Evolutionary conservation across 2,797 vertebrate genomes (phyloP).

Genomic region (Oreochromis grahami): DNA sequence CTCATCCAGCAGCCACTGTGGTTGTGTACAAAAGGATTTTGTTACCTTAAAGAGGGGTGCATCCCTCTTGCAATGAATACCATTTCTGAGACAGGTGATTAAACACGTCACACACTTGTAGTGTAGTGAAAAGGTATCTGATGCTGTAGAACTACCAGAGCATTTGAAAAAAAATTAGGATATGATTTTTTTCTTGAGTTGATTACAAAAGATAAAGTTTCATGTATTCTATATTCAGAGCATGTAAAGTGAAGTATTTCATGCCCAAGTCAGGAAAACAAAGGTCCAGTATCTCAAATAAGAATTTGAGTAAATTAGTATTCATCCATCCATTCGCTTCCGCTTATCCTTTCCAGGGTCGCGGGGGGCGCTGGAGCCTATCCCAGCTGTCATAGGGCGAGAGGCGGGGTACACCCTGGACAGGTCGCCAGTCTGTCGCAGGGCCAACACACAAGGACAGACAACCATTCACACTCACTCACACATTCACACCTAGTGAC

Average conservation of each 20-base stretch:
- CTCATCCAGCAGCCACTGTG: not conserved
- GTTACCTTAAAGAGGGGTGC: no score
- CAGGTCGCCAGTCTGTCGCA: no score
- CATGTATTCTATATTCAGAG: not conserved
- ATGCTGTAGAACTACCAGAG: not conserved
- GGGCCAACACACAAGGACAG: no score
- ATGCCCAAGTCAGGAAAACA: not conserved
- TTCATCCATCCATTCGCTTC: no score
- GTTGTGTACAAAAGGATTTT: not conserved
- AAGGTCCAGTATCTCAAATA: not conserved
- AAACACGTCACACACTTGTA: not conserved
- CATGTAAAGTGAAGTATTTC: not conserved
- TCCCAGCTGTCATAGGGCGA: no score
- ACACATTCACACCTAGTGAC: no score
- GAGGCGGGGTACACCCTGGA: no score
- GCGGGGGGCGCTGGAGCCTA: no score
- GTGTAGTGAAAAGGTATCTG: not conserved
- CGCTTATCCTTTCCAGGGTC: no score
- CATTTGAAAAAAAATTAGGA: not conserved
- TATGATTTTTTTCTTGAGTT: not conserved
- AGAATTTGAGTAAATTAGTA: not conserved
- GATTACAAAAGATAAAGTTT: not conserved
- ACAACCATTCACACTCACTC: no score
- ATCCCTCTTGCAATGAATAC: not conserved
- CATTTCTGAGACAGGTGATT: not conserved